Conservation (phyloP, 2,888 invertebrate genomes). For the Eristalis arbustorum region DNA sequence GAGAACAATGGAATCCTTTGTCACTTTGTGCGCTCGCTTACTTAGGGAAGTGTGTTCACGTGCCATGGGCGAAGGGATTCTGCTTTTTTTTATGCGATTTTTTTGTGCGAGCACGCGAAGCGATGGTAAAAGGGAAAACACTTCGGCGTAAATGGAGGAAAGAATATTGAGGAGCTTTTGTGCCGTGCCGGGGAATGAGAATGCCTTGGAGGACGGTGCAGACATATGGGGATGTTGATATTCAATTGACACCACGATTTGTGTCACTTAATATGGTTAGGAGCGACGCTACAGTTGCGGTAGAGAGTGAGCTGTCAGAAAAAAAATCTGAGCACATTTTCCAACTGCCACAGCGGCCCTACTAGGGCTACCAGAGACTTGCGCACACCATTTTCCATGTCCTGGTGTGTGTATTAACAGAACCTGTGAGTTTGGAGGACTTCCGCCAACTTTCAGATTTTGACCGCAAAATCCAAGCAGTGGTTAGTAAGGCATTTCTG, state of each 20-base stretch:
- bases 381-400: no score
- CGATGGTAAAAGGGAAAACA: conserved; percentile 10
- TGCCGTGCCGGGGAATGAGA: neutral
- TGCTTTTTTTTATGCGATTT: neutral
- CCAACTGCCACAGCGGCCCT: no score
- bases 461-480: no score
- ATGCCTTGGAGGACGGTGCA: conserved; percentile 10
- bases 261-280: conserved; percentile 1
- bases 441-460: no score
- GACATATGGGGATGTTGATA: conserved; percentile 34
- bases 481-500: no score
- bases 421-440: no score
- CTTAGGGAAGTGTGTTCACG: conserved; percentile 48
- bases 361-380: no score
- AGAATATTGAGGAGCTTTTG: conserved; percentile 1
- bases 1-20: conserved; percentile 43
- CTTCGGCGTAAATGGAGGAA: neutral
- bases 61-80: conserved; percentile 35
- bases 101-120: neutral
- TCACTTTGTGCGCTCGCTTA: conserved; percentile 31
- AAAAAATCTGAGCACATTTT: no score
- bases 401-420: no score
- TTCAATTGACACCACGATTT: conserved; percentile 40
- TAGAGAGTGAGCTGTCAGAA: neutral
- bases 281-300: neutral